These are phyloP conservation scores for Pimpla rufipes DNA, from an alignment of 2,888 invertebrate species.

Conservation along the genomic window DNA sequence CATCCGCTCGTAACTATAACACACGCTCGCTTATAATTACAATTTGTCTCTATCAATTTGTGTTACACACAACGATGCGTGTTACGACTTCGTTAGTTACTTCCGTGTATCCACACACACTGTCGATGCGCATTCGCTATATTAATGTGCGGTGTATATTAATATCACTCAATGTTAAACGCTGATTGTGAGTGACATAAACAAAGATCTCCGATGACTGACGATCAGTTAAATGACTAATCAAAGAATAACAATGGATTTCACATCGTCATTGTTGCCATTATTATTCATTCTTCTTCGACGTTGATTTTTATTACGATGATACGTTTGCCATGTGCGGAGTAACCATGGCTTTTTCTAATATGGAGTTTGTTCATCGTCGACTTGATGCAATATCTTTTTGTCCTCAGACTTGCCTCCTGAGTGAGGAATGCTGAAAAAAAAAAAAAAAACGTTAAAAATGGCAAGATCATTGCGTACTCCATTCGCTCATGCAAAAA, in stretches of 20 bases:
- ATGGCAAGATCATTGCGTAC: too few species aligned
- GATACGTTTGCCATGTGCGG: too few species aligned
- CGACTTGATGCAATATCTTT: too few species aligned
- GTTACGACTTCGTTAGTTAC: conserved; percentile 26
- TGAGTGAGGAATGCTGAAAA: too few species aligned
- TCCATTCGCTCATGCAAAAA: too few species aligned
- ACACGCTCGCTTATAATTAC: conserved; percentile 36
- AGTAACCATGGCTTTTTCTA: too few species aligned
- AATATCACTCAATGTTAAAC: not conserved
- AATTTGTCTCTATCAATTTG: conserved; percentile 56
- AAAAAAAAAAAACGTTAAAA: too few species aligned
- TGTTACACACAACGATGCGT: conserved; percentile 11
- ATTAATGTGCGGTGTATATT: not conserved
- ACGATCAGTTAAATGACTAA: not conserved
- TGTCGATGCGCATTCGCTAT: not conserved
- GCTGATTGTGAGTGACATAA: conserved; percentile 9
- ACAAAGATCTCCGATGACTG: not conserved
- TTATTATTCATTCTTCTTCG: not conserved
- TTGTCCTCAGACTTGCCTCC: too few species aligned
- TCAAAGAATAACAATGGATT: not conserved
- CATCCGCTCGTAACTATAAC: conserved; percentile 38
- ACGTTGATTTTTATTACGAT: too few species aligned
- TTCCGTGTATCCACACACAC: conserved; percentile 8
- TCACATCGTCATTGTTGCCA: not conserved
- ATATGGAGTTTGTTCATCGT: too few species aligned